Evolutionary conservation across 2,797 vertebrate genomes (phyloP), one percentile per base, ranked within the genome.

Genomic region (Chrosomus eos): DNA sequence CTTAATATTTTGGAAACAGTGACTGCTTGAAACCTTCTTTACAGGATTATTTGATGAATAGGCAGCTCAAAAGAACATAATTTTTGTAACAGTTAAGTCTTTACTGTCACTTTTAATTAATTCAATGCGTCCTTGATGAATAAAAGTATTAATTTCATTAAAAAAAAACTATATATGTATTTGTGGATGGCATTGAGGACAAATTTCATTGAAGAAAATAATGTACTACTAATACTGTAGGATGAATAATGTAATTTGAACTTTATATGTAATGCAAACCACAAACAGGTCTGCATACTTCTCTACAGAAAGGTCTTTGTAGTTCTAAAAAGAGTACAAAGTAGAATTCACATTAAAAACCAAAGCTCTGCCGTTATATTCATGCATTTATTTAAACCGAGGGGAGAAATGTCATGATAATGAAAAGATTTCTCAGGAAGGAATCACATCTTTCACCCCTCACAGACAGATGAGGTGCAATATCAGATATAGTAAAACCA

Each of bases 401-500:
- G 67, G 76, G 53, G 31, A 38, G 43, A 78, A 85, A 85, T 80
- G 83, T 80, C 76, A 73, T 31, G 76, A 85, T 73, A 80, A 80
- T 85, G 68, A 85, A 85, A 85, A 80, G 83, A 85, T 73, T 80
- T 85, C 68, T 38, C 43, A 73, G 55, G 43, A 73, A 73, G 31
- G 58, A 85, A 73, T 81, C 33, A 60, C 72, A 83, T 85, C 51
- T 82, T 85, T 87, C 88, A 81, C 67, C 81, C 82, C 68, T 75
- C 40, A 53, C 79, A 67, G 64, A 72, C 55, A 80, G 53, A 70
- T 72, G 62, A 82, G 64, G 80, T 74, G 67, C 67, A 82, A 85
- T 71, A 87, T 31, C 76, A 68, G 77, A 79, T 85, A 60, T 75
- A 82, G 88, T 89, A 86, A 85, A 88, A 87, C 74, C 43, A 87